Base-by-base conservation (phyloP, 2,797 vertebrate species). In the Galagoides demidoff region DNA sequence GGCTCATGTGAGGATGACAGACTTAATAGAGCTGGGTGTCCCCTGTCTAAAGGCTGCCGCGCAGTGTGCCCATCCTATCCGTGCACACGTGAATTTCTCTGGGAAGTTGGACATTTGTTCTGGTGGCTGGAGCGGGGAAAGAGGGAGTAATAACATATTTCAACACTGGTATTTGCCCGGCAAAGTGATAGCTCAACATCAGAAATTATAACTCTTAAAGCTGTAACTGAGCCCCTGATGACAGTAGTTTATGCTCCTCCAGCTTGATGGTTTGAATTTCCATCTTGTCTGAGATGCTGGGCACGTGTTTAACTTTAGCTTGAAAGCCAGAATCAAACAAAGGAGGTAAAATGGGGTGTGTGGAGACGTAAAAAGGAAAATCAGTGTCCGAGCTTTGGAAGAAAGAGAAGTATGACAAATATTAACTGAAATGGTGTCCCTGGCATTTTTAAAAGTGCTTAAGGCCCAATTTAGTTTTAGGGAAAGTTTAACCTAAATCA, bases 1-100 rank as follows among this genome's bases (percentile, higher is more conserved):
- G 95, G 93, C 94, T 98, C 64, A 1, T 11, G 87, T 83, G 90
- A 85, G 83, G 94, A 94, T 94, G 97, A 97, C 93, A 84, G 64
- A 96, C 68, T 98, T 95, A 55, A 97, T 97, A 96, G 89, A 94
- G 87, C 59, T 83, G 59, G 57, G 95, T 96, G 88, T 97, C 93
- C 82, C 61, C 77, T 96, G 95, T 95, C 88, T 95, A 90, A 85
- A 85, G 89, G 81, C 94, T 95, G 14, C 52, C 85, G 43, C 63
- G 25, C 82, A 95, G 78, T 25, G 55, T 84, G 91, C 84, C 71
- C 34, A 31, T 97, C 87, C 93, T 76, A 52, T 61, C 86, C 78
- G 31, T 4, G 17, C 12, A 90, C 90, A 96, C 93, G 94, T 92
- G 96, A 93, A 93, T 97, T 97, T 97, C 95, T 61, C 97, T 95